Evolutionary conservation across 2,113 vertebrate genomes (phyloP), one percentile per base, ranked within the genome.

Genomic region (Phasianus colchicus): DNA sequence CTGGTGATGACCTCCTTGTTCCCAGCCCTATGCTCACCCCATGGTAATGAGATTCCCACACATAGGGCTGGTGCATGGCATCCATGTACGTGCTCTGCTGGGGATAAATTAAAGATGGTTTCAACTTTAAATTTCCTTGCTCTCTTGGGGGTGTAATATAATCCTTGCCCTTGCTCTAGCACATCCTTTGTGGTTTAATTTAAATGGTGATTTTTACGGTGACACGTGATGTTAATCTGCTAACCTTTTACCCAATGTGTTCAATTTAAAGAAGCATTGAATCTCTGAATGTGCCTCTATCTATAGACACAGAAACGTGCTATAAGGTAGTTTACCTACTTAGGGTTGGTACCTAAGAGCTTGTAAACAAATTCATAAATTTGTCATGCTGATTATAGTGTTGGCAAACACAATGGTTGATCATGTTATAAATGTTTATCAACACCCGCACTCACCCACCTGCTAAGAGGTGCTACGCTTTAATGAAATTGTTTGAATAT

Each of bases 401-500:
- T 99, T 99, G 99, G 99, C 99, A 99, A 99, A 99, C 99, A 99
- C 98, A 98, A 98, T 98, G 97, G 98, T 97, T 98, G 98, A 99
- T 99, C 98, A 98, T 98, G 98, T 98, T 99, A 98, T 98, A 99
- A 98, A 98, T 99, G 99, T 99, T 99, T 99, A 99, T 99, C 99
- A 99, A 98, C 99, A 98, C 98, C 97, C 97, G 97, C 98, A 98
- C 98, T 99, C 99, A 98, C 98, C 99, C 99, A 99, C 99, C 99
- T 99, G 99, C 99, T 99, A 99, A 99, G 99, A 99, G 99, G 99
- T 99, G 99, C 98, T 98, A 99, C 98, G 98, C 98, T 99, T 99
- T 99, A 99, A 99, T 99, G 99, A 99, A 99, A 99, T 99, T 99
- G 99, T 99, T 99, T 99, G 99, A 99, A 98, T 99, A 98, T 99